Evolutionary conservation across 1,140 invertebrate genomes (phyloP), one percentile per base, ranked within the genome.

Genomic region (Lasaia peninsularis): DNA sequence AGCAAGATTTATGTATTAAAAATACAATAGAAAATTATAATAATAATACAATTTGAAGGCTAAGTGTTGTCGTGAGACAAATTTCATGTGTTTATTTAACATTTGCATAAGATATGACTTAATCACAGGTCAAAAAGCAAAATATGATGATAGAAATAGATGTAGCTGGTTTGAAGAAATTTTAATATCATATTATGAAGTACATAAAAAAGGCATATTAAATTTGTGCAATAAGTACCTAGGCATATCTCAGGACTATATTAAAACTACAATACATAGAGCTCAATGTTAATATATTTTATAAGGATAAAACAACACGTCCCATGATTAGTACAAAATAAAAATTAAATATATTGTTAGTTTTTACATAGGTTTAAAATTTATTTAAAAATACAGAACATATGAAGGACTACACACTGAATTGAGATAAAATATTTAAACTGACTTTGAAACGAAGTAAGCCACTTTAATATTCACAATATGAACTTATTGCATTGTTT

Each of bases 241-340:
- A 40, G 37, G 14, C 37, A 40, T 40, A 40, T 10, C 37, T 40
- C 37, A 40, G 37, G 37, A 40, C 37, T 40, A 40, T 71, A 87
- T 82, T 88, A 73, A 90, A 90, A 90, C 87, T 77, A 90, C 80
- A 89, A 83, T 88, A 75, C 76, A 73, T 83, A 82, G 88, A 89
- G 86, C 83, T 89, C 80, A 89, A 89, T 90, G 84, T 89, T 88
- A 90, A 89, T 90, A 89, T 89, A 88, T 89, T 89, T 89, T 90
- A 81, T 89, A 89, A 89, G 86, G 87, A 88, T 88, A 90, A 88
- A 89, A 90, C 87, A 90, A 89, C 88, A 90, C 87, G 89, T 90
- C 82, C 86, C 87, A 80, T 85, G 81, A 89, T 90, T 90, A 90
- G 89, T 90, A 89, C 82, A 89, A 90, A 90, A 89, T 88, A 86